phyloP scores from a whole-genome alignment of 2,797 vertebrate species.

The Mormyrops boulengeri region DNA sequence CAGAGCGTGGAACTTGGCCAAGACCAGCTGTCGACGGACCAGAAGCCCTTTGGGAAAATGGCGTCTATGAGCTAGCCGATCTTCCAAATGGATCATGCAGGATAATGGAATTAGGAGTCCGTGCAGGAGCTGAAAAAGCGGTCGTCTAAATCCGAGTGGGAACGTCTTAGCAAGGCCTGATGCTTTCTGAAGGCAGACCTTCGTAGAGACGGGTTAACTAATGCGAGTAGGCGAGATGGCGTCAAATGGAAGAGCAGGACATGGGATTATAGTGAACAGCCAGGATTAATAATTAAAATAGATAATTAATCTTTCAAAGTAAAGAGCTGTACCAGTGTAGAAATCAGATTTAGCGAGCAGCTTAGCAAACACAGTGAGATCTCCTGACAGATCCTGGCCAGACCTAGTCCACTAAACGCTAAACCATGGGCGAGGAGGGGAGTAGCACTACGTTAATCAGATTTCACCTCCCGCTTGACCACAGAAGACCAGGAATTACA shows the following conservation, averaged over 20 bases:
- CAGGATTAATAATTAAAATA: slow-evolving; percentile 25
- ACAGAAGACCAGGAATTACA: slow-evolving; percentile 2
- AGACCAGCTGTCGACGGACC: slow-evolving; percentile 36
- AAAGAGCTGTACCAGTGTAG: background rate
- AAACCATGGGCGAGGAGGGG: background rate
- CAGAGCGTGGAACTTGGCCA: slow-evolving; percentile 39
- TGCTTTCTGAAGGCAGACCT: background rate
- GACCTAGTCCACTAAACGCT: background rate
- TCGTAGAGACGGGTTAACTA: slow-evolving; percentile 3
- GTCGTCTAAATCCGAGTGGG: background rate
- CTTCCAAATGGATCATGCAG: slow-evolving; percentile 25
- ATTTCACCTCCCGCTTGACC: background rate
- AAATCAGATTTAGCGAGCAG: background rate
- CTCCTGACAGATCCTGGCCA: background rate
- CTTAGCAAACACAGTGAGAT: background rate
- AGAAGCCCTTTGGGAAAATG: slow-evolving; percentile 27
- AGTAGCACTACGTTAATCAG: background rate
- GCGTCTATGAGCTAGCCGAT: slow-evolving; percentile 19
- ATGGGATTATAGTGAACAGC: slow-evolving; percentile 24
- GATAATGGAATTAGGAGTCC: slow-evolving; percentile 1
- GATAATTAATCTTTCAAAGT: background rate
- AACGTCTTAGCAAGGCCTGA: slow-evolving; percentile 6
- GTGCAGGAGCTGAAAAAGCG: background rate
- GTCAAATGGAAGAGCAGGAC: slow-evolving; percentile 6
- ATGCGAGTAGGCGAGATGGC: slow-evolving; percentile 5